These are phyloP conservation scores for Gambusia affinis DNA, from an alignment of 2,113 vertebrate genomes.

Conservation along the genomic window DNA sequence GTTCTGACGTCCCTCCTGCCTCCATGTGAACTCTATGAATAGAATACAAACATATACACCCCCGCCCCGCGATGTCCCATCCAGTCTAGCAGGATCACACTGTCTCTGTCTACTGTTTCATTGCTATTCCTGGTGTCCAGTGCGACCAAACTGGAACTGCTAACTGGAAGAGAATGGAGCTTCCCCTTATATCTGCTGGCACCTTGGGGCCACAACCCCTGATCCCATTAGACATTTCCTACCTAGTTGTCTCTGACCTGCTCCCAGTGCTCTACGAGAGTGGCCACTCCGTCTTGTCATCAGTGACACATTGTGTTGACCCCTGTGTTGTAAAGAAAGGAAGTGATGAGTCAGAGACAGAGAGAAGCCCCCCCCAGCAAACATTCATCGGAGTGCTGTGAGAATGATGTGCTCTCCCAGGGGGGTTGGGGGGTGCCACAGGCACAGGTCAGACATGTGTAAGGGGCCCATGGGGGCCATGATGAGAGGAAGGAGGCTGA, in stretches of 20 bases:
- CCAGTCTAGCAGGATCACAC: constrained; percentile 50
- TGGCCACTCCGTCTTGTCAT: constrained; percentile 9
- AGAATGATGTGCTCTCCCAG: constrained; percentile 25
- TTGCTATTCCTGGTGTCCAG: constrained; percentile 76
- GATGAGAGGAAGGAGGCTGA: constrained; percentile 6
- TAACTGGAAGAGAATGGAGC: constrained; percentile 41
- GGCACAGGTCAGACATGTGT: constrained; percentile 29
- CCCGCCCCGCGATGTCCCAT: constrained; percentile 22
- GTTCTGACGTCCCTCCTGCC: constrained; percentile 15
- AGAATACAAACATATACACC: constrained; percentile 61
- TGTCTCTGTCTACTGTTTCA: constrained; percentile 76
- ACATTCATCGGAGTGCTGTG: constrained; percentile 30
- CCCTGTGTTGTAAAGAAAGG: constrained; percentile 27
- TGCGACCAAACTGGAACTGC: constrained; percentile 62
- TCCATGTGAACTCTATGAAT: constrained; percentile 61
- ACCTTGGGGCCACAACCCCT: too few species aligned
- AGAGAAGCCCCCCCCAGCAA: constrained; percentile 31
- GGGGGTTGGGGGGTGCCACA: neutral
- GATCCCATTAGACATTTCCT: neutral
- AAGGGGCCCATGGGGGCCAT: neutral
- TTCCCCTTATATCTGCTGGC: constrained; percentile 1
- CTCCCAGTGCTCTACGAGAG: too few species aligned
- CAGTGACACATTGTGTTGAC: constrained; percentile 40
- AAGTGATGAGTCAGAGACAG: constrained; percentile 23
- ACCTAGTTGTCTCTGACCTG: neutral